Percentiles rank a stretch among this genome's conserved stretches.
These are phyloP conservation scores for Oryzias sinensis DNA, from an alignment of 2,797 vertebrate species.

Conservation along the genomic window DNA sequence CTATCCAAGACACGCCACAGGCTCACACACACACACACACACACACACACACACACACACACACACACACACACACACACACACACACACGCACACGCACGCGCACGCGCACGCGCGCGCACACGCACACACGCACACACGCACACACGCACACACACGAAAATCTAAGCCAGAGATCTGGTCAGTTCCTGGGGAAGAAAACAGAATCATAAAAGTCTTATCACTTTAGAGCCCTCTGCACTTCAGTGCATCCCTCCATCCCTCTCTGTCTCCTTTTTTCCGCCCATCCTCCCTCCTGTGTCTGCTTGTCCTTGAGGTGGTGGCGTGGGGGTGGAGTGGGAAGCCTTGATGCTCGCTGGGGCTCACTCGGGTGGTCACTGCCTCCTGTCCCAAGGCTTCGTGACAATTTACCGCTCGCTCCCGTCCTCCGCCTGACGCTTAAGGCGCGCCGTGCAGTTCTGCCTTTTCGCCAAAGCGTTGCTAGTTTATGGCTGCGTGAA, in stretches of 20 bases:
- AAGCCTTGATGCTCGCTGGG: slow-evolving; percentile 62
- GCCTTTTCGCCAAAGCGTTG: slow-evolving; percentile 66
- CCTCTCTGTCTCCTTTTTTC: slow-evolving; percentile 20
- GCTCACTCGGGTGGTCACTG: slow-evolving; percentile 65
- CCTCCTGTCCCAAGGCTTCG: slow-evolving; percentile 67
- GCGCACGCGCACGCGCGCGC: slow-evolving; percentile 1
- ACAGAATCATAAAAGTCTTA: slow-evolving; percentile 70
- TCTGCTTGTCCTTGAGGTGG: slow-evolving; percentile 73
- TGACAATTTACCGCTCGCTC: slow-evolving; percentile 76
- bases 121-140: background rate
- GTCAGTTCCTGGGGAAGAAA: slow-evolving; percentile 65
- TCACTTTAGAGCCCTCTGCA: slow-evolving; percentile 64
- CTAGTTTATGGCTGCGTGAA: slow-evolving; percentile 77
- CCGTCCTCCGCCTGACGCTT: slow-evolving; percentile 63
- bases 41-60: no score
- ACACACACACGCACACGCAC: background rate
- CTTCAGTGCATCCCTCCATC: slow-evolving; percentile 27
- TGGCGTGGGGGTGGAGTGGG: slow-evolving; percentile 30
- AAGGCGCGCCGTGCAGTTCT: slow-evolving; percentile 61
- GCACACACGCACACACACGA: slow-evolving; percentile 14
- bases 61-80: slow-evolving; percentile 10
- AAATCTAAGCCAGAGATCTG: slow-evolving; percentile 36
- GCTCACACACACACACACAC: slow-evolving; percentile 24
- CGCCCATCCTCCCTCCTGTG: slow-evolving; percentile 13
- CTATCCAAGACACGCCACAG: slow-evolving; percentile 50